Conservation (phyloP, 2,797 vertebrate species). For the Acrossocheilus fasciatus region DNA sequence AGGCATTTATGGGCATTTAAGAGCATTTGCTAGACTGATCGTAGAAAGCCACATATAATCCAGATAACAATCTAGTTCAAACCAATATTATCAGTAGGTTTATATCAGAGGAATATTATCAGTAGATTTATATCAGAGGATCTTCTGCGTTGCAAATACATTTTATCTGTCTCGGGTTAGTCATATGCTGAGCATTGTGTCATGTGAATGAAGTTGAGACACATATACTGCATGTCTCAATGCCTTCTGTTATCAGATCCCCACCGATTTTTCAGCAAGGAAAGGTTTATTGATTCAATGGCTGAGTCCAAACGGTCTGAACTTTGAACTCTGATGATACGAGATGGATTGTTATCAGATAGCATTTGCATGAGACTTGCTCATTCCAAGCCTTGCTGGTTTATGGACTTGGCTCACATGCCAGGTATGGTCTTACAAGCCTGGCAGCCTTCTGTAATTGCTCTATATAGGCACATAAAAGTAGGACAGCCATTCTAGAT, state of each 20-base stretch:
- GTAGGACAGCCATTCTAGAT: constrained; percentile 46
- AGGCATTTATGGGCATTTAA: not conserved
- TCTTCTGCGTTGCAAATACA: not conserved
- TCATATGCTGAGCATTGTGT: constrained; percentile 32
- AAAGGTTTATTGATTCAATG: constrained; percentile 56
- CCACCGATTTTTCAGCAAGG: not conserved
- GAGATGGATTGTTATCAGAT: constrained; percentile 13
- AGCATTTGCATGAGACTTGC: constrained; percentile 17
- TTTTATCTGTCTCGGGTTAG: constrained; percentile 11
- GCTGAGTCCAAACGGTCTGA: constrained; percentile 43
- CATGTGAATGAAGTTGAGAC: constrained; percentile 14
- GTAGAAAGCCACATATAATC: not conserved
- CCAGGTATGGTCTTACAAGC: not conserved
- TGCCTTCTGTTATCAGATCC: constrained; percentile 34
- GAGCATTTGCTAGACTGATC: constrained; percentile 1
- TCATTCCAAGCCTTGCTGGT: constrained; percentile 8
- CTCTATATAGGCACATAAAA: constrained; percentile 52
- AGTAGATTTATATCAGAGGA: constrained; percentile 2
- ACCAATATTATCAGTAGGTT: constrained; percentile 37
- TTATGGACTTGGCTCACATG: constrained; percentile 22
- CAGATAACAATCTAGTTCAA: constrained; percentile 1
- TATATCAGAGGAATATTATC: constrained; percentile 31
- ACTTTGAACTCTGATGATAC: constrained; percentile 53
- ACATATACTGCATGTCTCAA: constrained; percentile 6
- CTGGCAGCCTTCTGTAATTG: constrained; percentile 15